Evolutionary conservation across 2,113 vertebrate genomes (phyloP), one percentile per base, ranked within the genome.

Genomic region (Glaucomys volans): DNA sequence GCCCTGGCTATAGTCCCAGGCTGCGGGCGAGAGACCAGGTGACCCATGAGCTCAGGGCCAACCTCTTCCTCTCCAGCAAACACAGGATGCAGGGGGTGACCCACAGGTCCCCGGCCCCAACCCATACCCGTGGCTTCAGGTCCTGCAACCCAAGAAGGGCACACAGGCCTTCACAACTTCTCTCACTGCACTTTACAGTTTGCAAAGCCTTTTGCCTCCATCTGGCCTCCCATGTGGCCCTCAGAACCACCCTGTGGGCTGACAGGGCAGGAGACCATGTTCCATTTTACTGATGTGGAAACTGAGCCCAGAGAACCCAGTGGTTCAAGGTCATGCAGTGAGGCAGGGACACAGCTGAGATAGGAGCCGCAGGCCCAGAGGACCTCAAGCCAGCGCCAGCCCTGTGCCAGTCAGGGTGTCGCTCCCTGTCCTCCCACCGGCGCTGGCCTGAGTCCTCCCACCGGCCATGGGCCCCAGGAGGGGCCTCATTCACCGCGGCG

Each of bases 1-100:
- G 86, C 99, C 99, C 90, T 99, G 97, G 96, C 99, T 99, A 98
- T 99, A 99, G 54, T 99, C 98, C 99, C 99, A 99, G 16, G 75
- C 99, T 99, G 97, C 7, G 57, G 89, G 95, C 2, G 1, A 37
- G 35, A 57, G 16, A 81, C 88, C 1, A 52, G 8, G 16, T 40
- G 32, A 83, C 54, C n/a, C n/a, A n/a, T n/a, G n/a, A n/a, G n/a
- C n/a, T n/a, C n/a, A n/a, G n/a, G n/a, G n/a, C n/a, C n/a, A n/a
- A n/a, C n/a, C 11, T 50, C 52, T 32, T 30, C 24, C 72, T 32
- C 18, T 32, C n/a, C 47, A 12, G 30, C 64, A 72, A 52, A 67
- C 44, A 28, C 1, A 5, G 26, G 26, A 37, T 0, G n/a, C 17
- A 69, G 59, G 59, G 84, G 50, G 0, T 5, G 64, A 42, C 22